phyloP scores from a whole-genome alignment of 2,797 vertebrate genomes.

The Cyprinella venusta region DNA sequence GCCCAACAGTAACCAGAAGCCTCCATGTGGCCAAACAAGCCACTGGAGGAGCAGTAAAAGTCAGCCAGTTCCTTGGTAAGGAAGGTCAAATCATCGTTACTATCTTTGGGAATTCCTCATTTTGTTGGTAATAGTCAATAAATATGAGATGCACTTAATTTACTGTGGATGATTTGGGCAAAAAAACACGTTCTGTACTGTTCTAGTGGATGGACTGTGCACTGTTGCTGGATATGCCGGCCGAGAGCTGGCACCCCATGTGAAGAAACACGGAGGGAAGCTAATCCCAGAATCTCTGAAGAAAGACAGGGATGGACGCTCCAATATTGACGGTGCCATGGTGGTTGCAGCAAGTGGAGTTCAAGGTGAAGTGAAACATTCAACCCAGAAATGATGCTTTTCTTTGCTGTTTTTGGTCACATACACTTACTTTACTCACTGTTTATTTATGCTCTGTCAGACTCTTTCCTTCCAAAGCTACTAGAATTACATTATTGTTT shows the following conservation, averaged over 20 bases:
- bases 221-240: constrained; percentile 88
- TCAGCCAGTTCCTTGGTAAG: constrained; percentile 97
- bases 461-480: background rate
- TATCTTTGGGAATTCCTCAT: background rate
- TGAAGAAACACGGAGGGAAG: constrained; percentile 95
- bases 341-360: constrained; percentile 96
- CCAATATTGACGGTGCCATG: constrained; percentile 92
- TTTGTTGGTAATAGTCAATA: background rate
- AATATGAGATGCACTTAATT: background rate
- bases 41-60: constrained; percentile 94
- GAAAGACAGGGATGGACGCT: constrained; percentile 93
- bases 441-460: background rate
- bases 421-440: background rate
- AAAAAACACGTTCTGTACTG: background rate
- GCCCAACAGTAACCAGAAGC: constrained; percentile 87
- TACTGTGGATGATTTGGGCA: background rate
- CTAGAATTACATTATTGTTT: background rate
- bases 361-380: constrained; percentile 83
- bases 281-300: constrained; percentile 95
- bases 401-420: background rate
- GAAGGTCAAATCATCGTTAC: background rate
- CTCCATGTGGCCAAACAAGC: constrained; percentile 96
- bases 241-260: constrained; percentile 91
- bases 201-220: constrained; percentile 93
- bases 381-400: background rate